Percentiles rank a stretch among this genome's conserved stretches.
Evolutionary conservation across 1,140 invertebrate genomes (phyloP).

Genomic region (Centruroides sculpturatus): DNA sequence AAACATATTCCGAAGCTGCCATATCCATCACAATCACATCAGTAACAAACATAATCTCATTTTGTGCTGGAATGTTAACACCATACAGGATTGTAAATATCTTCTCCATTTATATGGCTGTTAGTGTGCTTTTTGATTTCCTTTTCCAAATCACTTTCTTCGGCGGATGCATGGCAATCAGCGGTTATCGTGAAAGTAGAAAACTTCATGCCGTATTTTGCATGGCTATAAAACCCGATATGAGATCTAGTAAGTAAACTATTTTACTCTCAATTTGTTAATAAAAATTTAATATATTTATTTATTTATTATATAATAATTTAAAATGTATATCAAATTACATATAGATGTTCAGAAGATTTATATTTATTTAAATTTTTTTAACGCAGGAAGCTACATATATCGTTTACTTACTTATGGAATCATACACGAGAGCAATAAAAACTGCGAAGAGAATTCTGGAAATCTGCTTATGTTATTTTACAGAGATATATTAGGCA

Average conservation of each 20-base stretch:
- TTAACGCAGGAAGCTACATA: no score
- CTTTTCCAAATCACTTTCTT: slow-evolving; percentile 91
- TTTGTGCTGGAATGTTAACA: slow-evolving; percentile 89
- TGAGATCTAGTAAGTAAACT: no score
- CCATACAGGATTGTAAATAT: slow-evolving; percentile 88
- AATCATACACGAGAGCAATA: no score
- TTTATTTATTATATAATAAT: no score
- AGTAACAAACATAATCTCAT: slow-evolving; percentile 90
- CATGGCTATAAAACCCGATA: no score
- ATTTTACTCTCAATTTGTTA: slow-evolving; percentile 26
- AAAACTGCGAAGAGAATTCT: no score
- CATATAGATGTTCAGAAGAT: no score
- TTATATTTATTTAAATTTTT: no score
- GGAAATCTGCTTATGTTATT: no score
- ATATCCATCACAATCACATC: slow-evolving; percentile 97
- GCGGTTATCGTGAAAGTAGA: slow-evolving; percentile 68
- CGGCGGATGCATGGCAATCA: slow-evolving; percentile 72
- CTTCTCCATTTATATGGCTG: slow-evolving; percentile 89
- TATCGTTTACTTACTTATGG: no score
- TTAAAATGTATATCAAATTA: no score
- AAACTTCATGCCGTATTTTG: slow-evolving; percentile 50
- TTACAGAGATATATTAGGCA: no score
- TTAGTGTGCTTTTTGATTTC: slow-evolving; percentile 82
- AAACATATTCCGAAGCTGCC: slow-evolving; percentile 82
- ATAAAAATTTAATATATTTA: slow-evolving; percentile 27